Conservation (phyloP, 2,797 vertebrate species). For the Carcharodon carcharias region DNA sequence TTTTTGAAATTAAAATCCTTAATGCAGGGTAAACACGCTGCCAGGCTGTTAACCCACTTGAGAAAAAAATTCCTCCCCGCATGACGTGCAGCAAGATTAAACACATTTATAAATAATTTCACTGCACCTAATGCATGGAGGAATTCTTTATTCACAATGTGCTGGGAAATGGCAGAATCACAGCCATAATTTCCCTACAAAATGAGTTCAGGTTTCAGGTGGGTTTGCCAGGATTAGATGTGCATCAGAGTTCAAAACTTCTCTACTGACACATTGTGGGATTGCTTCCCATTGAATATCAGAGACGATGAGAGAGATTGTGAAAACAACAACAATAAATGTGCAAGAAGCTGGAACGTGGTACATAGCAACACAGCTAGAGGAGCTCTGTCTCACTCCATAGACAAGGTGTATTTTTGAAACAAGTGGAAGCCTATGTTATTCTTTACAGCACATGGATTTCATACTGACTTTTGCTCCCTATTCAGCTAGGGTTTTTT, state of each 20-base stretch:
- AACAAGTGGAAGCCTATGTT: not conserved
- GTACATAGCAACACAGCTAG: not conserved
- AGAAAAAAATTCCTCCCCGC: not conserved
- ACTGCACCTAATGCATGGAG: not conserved
- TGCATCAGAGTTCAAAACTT: not conserved
- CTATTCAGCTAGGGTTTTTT: not conserved
- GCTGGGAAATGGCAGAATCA: not conserved
- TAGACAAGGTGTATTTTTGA: not conserved
- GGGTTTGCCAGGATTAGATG: not conserved
- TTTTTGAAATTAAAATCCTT: not conserved
- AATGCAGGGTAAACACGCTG: not conserved
- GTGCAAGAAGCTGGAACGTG: not conserved
- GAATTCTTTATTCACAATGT: not conserved
- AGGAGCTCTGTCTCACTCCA: not conserved
- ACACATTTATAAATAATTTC: not conserved
- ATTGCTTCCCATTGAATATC: not conserved
- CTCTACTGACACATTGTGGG: not conserved
- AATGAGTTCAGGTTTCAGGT: not conserved
- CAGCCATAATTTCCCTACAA: not conserved
- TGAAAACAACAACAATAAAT: not conserved
- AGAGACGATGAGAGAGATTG: not conserved
- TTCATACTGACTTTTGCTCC: not conserved
- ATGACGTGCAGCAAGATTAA: not conserved
- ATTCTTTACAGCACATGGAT: not conserved
- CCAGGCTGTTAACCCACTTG: not conserved